Conservation (phyloP, 2,888 invertebrate genomes). For the Drosophila flavopinicola region DNA sequence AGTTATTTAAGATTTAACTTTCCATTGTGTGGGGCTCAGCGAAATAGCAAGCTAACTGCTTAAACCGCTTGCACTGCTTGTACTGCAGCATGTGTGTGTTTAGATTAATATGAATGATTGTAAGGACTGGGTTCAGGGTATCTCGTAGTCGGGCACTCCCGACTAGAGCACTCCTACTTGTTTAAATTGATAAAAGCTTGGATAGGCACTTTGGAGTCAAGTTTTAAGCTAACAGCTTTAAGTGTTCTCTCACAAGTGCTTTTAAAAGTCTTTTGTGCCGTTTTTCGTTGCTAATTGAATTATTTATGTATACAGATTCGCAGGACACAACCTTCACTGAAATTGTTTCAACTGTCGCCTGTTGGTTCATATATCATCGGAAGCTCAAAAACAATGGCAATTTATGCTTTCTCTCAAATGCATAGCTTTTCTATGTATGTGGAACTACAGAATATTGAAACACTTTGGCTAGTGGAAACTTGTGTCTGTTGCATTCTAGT, state of each 20-base stretch:
- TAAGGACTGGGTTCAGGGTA: no score
- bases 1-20: no score
- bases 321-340: not conserved
- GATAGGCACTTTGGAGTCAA: not conserved
- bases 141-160: no score
- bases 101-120: no score
- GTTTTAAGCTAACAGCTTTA: not conserved
- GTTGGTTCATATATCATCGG: not conserved
- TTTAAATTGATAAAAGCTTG: not conserved
- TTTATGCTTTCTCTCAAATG: conserved; percentile 11
- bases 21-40: no score
- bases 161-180: no score
- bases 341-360: not conserved
- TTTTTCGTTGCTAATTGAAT: not conserved
- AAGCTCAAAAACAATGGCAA: conserved; percentile 6
- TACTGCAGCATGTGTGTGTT: no score
- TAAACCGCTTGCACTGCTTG: no score
- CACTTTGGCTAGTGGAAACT: conserved; percentile 23
- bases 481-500: conserved; percentile 38
- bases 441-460: conserved; percentile 19
- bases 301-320: not conserved
- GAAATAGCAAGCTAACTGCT: no score
- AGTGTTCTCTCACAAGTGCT: no score
- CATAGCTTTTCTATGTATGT: conserved; percentile 1
- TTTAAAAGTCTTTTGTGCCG: not conserved